phyloP scores from a whole-genome alignment of 2,888 invertebrate genomes.

The Mactromeris polynyma region DNA sequence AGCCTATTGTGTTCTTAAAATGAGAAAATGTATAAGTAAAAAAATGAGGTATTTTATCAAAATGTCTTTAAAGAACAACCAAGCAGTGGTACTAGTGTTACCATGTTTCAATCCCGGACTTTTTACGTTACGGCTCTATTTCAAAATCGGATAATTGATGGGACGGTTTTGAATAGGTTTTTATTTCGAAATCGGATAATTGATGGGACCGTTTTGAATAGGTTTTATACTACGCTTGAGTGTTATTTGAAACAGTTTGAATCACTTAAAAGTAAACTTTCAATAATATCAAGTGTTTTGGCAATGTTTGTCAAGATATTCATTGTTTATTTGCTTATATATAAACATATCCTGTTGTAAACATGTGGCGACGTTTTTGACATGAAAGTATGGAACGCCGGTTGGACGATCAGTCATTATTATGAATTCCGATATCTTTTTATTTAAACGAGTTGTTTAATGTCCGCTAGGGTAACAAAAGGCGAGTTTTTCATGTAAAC shows the following conservation, averaged over 20 bases:
- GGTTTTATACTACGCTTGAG: background rate
- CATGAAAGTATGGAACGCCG: background rate
- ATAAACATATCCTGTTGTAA: background rate
- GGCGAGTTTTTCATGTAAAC: too few relatives aligned
- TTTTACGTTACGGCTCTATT: background rate
- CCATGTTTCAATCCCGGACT: too few relatives aligned
- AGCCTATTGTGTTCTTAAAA: too few relatives aligned
- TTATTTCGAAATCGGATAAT: background rate
- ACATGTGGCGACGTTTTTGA: background rate
- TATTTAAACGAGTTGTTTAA: background rate
- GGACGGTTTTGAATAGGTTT: too few relatives aligned
- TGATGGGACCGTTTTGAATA: background rate
- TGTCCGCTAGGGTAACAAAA: background rate
- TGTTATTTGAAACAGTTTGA: background rate
- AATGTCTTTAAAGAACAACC: too few relatives aligned
- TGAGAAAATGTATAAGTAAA: too few relatives aligned
- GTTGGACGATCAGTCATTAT: background rate
- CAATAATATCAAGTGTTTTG: background rate
- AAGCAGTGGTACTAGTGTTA: too few relatives aligned
- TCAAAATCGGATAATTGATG: background rate
- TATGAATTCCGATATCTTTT: background rate
- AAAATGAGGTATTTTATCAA: too few relatives aligned
- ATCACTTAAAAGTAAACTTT: background rate
- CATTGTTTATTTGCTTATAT: too few relatives aligned
- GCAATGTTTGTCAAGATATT: background rate